phyloP scores from a whole-genome alignment of 2,797 vertebrate genomes.

The Pogoniulus pusillus region DNA sequence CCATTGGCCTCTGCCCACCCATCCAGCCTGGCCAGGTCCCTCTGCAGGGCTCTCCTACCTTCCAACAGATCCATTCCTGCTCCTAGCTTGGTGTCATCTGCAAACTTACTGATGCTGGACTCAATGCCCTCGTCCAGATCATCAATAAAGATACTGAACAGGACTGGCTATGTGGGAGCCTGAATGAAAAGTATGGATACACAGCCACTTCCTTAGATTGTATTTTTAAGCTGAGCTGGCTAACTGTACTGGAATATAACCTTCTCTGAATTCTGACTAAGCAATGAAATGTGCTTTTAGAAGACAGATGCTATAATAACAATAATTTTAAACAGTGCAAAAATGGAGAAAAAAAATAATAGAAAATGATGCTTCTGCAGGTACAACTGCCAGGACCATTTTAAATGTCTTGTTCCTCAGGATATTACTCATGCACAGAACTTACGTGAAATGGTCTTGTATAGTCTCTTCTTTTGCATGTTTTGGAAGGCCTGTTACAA shows the following conservation, averaged over 20 bases:
- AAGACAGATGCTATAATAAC: not conserved
- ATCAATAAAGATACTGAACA: no score
- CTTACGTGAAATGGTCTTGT: conserved; percentile 87
- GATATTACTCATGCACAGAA: not conserved
- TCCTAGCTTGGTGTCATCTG: no score
- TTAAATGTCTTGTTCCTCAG: not conserved
- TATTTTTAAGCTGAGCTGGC: not conserved
- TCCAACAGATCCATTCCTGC: no score
- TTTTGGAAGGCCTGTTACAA: conserved; percentile 87
- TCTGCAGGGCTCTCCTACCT: no score
- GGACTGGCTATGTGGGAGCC: not conserved
- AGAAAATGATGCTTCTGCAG: not conserved
- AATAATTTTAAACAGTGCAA: not conserved
- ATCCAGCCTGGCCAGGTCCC: no score
- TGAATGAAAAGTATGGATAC: not conserved
- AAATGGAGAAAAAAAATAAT: not conserved
- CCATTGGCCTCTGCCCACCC: no score
- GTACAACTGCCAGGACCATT: not conserved
- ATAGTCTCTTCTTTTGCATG: conserved; percentile 77
- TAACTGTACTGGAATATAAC: not conserved
- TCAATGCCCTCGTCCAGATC: no score
- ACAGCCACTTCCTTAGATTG: not conserved
- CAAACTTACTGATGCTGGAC: no score
- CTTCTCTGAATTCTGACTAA: not conserved
- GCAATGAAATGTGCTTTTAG: not conserved